A percentile compares a stretch with the other conserved stretches of the same genome.
Evolutionary conservation across 2,888 invertebrate species (phyloP).

Genomic region (Byasa hedistus): DNA sequence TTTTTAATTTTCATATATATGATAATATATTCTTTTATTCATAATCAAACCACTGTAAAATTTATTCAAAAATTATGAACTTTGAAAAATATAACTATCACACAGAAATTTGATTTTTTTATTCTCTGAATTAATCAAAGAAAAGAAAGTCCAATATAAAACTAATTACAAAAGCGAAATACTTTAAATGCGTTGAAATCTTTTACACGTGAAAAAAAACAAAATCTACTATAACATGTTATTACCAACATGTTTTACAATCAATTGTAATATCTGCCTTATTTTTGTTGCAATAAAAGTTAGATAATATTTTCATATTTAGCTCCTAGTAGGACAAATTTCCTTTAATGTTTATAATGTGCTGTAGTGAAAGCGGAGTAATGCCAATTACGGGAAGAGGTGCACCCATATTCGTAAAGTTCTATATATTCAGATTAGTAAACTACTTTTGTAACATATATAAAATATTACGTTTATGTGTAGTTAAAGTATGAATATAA

Average conservation of each 20-base stretch:
- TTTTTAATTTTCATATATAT: too few relatives aligned
- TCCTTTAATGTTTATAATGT: constrained; percentile 45
- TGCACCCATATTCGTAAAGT: constrained; percentile 36
- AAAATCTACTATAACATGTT: not conserved
- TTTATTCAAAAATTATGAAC: too few relatives aligned
- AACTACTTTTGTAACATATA: constrained; percentile 36
- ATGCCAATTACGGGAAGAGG: constrained; percentile 52
- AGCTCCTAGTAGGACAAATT: constrained; percentile 34
- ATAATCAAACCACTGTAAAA: too few relatives aligned
- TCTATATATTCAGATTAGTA: constrained; percentile 36
- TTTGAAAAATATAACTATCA: too few relatives aligned
- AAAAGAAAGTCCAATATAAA: not conserved
- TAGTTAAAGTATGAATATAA: not conserved
- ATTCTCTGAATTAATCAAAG: too few relatives aligned
- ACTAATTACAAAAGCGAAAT: not conserved
- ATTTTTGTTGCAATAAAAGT: not conserved
- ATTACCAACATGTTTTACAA: not conserved
- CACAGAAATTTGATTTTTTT: too few relatives aligned
- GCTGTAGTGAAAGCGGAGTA: constrained; percentile 58
- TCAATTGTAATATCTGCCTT: not conserved
- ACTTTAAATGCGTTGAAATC: constrained; percentile 59
- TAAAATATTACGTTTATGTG: too few relatives aligned
- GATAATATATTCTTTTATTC: too few relatives aligned
- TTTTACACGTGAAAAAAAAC: constrained; percentile 40
- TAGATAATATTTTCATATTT: constrained; percentile 8